A percentile compares a stretch with the other conserved stretches of the same genome.
Evolutionary conservation across 1,140 invertebrate species (phyloP).

Genomic region (Coptotermes formosanus): DNA sequence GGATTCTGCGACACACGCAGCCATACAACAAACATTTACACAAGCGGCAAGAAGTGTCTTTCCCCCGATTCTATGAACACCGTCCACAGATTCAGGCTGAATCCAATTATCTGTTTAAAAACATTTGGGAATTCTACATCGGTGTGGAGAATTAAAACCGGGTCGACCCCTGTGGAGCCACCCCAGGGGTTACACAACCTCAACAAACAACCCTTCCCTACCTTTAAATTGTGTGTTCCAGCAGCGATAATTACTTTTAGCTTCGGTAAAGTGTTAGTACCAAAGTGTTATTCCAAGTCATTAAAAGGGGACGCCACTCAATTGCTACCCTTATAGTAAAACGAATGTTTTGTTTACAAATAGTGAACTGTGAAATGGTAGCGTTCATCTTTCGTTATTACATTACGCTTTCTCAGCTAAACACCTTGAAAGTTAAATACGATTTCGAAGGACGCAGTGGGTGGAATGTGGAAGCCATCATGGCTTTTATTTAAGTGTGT

Average conservation of each 20-base stretch:
- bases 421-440: too few relatives aligned
- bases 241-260: background rate
- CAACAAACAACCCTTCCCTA: background rate
- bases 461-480: too few relatives aligned
- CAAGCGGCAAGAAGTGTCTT: background rate
- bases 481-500: too few relatives aligned
- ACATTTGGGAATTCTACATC: background rate
- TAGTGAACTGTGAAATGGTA: too few relatives aligned
- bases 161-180: background rate
- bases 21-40: background rate
- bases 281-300: background rate
- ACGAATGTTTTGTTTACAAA: too few relatives aligned
- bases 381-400: too few relatives aligned
- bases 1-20: background rate
- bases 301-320: background rate
- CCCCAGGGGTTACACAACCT: background rate
- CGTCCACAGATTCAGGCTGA: background rate
- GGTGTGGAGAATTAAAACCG: background rate
- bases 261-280: background rate
- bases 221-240: background rate
- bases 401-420: too few relatives aligned
- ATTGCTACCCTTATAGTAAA: background rate
- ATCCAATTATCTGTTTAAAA: background rate
- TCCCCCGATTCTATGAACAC: background rate
- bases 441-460: too few relatives aligned